Percentiles rank a stretch among this genome's conserved stretches.
Evolutionary conservation across 2,113 vertebrate species (phyloP).

Genomic region (Oncorhynchus masou): DNA sequence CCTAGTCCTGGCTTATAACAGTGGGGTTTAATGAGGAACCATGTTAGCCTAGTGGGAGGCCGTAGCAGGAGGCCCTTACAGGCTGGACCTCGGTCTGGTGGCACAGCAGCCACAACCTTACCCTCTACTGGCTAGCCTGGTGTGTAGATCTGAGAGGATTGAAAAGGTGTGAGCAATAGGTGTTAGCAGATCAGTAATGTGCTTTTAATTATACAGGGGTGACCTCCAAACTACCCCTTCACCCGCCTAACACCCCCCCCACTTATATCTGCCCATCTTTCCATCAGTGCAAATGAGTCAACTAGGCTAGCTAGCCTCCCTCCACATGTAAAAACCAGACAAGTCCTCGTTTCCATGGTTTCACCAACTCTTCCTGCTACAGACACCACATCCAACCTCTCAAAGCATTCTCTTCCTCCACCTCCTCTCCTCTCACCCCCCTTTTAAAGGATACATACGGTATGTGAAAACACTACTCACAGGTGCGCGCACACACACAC

Average conservation of each 20-base stretch:
- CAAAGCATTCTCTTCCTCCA: conserved; percentile 37
- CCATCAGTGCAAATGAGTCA: conserved; percentile 41
- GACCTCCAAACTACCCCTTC: conserved; percentile 19
- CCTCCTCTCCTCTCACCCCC: neutral
- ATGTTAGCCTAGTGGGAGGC: conserved; percentile 34
- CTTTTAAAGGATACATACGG: conserved; percentile 41
- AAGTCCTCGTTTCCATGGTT: conserved; percentile 45
- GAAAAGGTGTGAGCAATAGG: too few relatives aligned
- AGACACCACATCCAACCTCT: conserved; percentile 42
- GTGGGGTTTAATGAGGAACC: conserved; percentile 19
- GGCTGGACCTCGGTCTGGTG: too few relatives aligned
- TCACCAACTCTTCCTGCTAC: conserved; percentile 49
- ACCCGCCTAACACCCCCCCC: conserved; percentile 1
- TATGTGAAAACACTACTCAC: conserved; percentile 23
- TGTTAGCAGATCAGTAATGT: too few relatives aligned
- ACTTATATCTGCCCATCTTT: conserved; percentile 58
- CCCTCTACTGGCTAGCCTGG: too few relatives aligned
- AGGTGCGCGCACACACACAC: neutral
- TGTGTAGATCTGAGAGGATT: too few relatives aligned
- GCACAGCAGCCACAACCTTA: too few relatives aligned
- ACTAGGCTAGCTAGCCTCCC: conserved; percentile 50
- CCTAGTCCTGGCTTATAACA: conserved; percentile 2
- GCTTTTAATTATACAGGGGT: conserved; percentile 17
- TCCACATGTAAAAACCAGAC: conserved; percentile 67
- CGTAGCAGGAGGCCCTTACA: conserved; percentile 18